Evolutionary conservation across 2,113 vertebrate species (phyloP), one percentile per base, ranked within the genome.

Genomic region (Pogonocichla stellata): DNA sequence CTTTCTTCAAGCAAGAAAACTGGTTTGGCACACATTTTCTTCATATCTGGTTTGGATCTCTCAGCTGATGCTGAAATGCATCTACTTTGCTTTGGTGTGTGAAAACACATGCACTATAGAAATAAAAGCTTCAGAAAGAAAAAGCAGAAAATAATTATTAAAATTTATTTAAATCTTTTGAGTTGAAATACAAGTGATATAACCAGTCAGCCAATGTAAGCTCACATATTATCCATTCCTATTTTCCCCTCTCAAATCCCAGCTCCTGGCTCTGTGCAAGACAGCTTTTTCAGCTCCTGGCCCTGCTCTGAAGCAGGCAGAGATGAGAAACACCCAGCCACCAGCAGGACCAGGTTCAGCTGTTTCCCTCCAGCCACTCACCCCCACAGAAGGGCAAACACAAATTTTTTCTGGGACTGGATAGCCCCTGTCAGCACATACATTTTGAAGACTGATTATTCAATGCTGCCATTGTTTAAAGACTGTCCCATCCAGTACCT

Each of bases 311-410:
- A 81, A 74, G 47, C 34, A 45, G 45, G 54, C 50, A 75, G 50
- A 66, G 28, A 51, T 43, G 33, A 4, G 1, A 62, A 89, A 58
- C 0, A 0, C 14, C 17, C 40, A 31, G 42, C 17, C 4, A 2
- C 26, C 0, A 0, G 38, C 38, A 80, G 48, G 25, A 71, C 19
- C 2, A 2, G 12, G 7, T 50, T 36, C 64, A 69, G 12, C 14
- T 11, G 0, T 22, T 60, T 86, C 50, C 40, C 19, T 56, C 26
- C 51, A 73, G 42, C 42, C 40, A 34, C 29, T 62, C 4, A 1
- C 26, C 6, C 12, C 24, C 75, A 34, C 12, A 80, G 36, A 91
- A 77, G 22, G 22, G 45, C 60, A 93, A 80, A 56, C 17, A 56
- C 28, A 33, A 36, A 28, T 77, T 66, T 33, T 40, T 31, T 45